Evolutionary conservation across 2,113 vertebrate species (phyloP).

Genomic region (Hymenochirus boettgeri): DNA sequence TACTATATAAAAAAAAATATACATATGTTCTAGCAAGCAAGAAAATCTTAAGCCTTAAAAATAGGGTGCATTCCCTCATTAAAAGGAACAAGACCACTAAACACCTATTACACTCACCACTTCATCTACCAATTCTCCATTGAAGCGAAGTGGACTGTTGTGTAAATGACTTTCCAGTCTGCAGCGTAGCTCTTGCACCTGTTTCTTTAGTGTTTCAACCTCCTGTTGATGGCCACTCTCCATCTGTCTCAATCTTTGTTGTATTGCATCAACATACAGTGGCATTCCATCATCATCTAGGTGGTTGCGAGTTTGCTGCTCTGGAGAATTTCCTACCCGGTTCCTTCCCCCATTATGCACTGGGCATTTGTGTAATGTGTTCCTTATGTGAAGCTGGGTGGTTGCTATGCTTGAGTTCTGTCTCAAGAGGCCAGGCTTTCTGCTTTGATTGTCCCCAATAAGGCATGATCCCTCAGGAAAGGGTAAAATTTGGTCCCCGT

Average conservation of each 20-base stretch:
- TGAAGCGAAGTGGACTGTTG: constrained; percentile 68
- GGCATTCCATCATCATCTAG: constrained; percentile 90
- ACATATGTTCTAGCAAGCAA: no score
- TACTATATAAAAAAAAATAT: no score
- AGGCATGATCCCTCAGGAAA: constrained; percentile 60
- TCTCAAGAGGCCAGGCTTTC: constrained; percentile 69
- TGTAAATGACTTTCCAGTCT: constrained; percentile 87
- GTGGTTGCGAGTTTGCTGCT: constrained; percentile 82
- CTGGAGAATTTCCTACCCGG: constrained; percentile 66
- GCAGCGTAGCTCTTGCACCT: constrained; percentile 89
- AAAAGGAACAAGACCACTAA: no score
- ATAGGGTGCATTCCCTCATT: no score
- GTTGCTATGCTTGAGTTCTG: constrained; percentile 82
- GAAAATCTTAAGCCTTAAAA: no score
- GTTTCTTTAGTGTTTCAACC: constrained; percentile 91
- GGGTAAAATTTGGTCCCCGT: constrained; percentile 59
- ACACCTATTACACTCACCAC: constrained; percentile 81
- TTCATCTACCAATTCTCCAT: constrained; percentile 85
- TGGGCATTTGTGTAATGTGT: constrained; percentile 75
- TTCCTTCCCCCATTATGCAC: constrained; percentile 49
- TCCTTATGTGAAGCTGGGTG: constrained; percentile 63
- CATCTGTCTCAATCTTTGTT: constrained; percentile 91
- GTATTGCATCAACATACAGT: constrained; percentile 80
- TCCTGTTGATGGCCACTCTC: constrained; percentile 90
- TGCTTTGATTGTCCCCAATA: constrained; percentile 59